Percentiles rank a stretch among this genome's conserved stretches.
These are phyloP conservation scores for Castor canadensis DNA, from an alignment of 2,113 vertebrate species.

Conservation along the genomic window DNA sequence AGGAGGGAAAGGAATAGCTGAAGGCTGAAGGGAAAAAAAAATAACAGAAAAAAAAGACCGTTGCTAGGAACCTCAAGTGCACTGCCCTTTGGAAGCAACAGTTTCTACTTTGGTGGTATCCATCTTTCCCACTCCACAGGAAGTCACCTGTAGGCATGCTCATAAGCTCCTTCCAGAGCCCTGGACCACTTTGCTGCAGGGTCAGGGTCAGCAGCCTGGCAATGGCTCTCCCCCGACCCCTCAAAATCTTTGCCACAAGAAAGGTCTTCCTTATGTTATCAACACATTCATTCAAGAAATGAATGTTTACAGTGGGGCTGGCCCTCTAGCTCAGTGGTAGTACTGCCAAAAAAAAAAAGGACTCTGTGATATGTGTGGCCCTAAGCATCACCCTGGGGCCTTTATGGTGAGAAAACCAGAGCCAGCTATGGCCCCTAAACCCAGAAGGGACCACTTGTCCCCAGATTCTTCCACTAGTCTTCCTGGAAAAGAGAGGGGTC, in stretches of 20 bases:
- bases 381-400: neutral
- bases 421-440: rapidly evolving
- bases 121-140: too few relatives aligned
- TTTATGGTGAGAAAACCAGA: neutral
- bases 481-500: neutral
- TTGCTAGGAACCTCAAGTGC: neutral
- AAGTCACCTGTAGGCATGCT: too few relatives aligned
- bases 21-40: neutral
- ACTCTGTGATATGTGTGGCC: neutral
- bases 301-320: neutral
- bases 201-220: too few relatives aligned
- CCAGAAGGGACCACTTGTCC: neutral
- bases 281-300: too few relatives aligned
- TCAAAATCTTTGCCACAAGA: too few relatives aligned
- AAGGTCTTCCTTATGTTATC: too few relatives aligned
- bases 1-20: too few relatives aligned
- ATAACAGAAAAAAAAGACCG: neutral
- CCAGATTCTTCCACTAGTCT: neutral
- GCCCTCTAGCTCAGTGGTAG: too few relatives aligned
- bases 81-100: neutral
- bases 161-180: too few relatives aligned
- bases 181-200: too few relatives aligned
- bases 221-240: too few relatives aligned
- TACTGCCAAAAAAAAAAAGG: neutral
- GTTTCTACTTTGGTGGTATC: neutral